Evolutionary conservation across 2,888 invertebrate species (phyloP).

Genomic region (Lucinisca nassula): DNA sequence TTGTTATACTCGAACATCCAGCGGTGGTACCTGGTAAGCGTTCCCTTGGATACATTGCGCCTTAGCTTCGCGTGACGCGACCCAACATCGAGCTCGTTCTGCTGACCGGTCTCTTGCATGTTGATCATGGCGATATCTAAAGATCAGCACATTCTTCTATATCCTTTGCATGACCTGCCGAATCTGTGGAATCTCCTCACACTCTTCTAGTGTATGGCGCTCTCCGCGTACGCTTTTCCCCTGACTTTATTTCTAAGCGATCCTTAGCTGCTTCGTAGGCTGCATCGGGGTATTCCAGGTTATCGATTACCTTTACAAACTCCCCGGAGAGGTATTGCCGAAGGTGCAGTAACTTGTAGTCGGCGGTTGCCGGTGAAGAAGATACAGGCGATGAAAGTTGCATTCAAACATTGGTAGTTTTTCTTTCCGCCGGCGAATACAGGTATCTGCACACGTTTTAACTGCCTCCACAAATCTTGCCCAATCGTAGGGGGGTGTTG

Average conservation of each 20-base stretch:
- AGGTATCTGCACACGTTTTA: constrained; percentile 33
- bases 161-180: background rate
- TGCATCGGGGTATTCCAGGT: constrained; percentile 15
- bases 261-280: constrained; percentile 40
- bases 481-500: background rate
- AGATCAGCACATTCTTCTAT: constrained; percentile 23
- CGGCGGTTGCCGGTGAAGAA: constrained; percentile 1
- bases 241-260: constrained; percentile 20
- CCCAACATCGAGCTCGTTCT: background rate
- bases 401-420: constrained; percentile 15
- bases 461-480: constrained; percentile 17
- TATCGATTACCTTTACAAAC: constrained; percentile 26
- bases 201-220: background rate
- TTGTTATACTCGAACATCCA: constrained; percentile 31
- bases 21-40: constrained; percentile 29
- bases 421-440: constrained; percentile 16
- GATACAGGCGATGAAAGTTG: constrained; percentile 7
- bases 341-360: constrained; percentile 30
- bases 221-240: background rate
- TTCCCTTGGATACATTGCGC: constrained; percentile 30
- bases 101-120: background rate
- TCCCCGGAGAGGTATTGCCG: constrained; percentile 27
- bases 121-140: constrained; percentile 12
- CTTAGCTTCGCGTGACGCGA: background rate
- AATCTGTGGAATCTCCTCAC: background rate